These are phyloP conservation scores for Aplocera efformata DNA, from an alignment of 2,888 invertebrate species.

Conservation along the genomic window DNA sequence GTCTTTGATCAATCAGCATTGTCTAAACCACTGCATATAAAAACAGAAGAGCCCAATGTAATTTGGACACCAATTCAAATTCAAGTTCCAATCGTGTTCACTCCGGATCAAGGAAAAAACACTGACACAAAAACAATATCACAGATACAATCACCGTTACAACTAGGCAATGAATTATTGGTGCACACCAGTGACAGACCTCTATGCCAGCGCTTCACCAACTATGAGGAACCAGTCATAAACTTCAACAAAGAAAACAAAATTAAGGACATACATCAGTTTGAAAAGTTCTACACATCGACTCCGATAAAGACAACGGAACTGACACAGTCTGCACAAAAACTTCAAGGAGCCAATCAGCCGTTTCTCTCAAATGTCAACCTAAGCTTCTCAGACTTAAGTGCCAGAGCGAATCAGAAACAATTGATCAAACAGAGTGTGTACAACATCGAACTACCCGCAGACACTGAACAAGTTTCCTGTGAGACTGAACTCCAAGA, in stretches of 20 bases:
- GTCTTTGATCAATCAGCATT: constrained; percentile 38
- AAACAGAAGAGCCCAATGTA: constrained; percentile 26
- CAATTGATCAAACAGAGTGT: constrained; percentile 12
- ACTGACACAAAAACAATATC: not conserved
- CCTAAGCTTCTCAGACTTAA: constrained; percentile 2
- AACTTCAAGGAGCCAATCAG: not conserved
- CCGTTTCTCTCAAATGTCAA: not conserved
- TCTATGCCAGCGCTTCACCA: constrained; percentile 4
- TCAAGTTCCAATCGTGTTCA: constrained; percentile 24
- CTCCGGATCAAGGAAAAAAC: constrained; percentile 1
- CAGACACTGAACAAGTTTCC: constrained; percentile 1
- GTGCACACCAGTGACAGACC: constrained; percentile 2
- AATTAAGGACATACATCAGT: not conserved
- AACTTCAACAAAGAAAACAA: constrained; percentile 14
- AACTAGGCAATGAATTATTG: not conserved
- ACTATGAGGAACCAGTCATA: constrained; percentile 4
- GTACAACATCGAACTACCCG: constrained; percentile 15
- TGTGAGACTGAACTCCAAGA: no score
- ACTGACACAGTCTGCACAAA: not conserved
- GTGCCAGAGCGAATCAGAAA: constrained; percentile 3
- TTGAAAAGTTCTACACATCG: not conserved
- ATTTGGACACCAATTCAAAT: constrained; percentile 35
- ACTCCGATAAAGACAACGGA: not conserved
- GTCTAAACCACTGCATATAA: constrained; percentile 29
- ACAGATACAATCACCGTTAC: not conserved